Base-by-base conservation (phyloP, 2,888 invertebrate genomes). In the Clitarchus hookeri region DNA sequence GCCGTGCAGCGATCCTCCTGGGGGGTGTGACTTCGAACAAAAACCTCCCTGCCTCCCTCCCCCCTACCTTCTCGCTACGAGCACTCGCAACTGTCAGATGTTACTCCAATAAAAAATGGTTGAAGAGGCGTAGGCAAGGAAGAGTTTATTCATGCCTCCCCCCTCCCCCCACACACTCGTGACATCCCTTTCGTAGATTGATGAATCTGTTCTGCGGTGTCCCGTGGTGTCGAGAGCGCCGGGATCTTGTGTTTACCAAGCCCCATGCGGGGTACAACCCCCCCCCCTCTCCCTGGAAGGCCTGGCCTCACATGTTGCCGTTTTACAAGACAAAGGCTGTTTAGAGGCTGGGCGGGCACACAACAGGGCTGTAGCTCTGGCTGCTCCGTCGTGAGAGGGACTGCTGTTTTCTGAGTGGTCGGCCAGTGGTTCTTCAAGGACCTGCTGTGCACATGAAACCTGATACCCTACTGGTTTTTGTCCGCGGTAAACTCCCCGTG, bases 201-300 rank as follows among this genome's bases (percentile, higher is more conserved):
- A 91, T 91, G 91, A 91, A 91, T 91, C 91, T 91, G 91, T 91
- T 91, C 86, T 90, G 91, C 89, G 90, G 91, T 90, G 90, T 91
- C 54, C 84, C 80, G 44, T 85, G 79, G 85, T 80, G 85, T 79
- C 13, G 65, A 65, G 65, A 19, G 65, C n/a, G 25, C 53, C 53
- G 53, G 84, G 83, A 48, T 36, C 36, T 44, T 26, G 27, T 48
- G 48, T 48, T 48, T 48, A 25, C 48, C 26, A 44, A 48, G 83
- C 26, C 53, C 26, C 84, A 27, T 25, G n/a, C 16, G 8, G 65
- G 6, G 19, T 23, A 65, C n/a, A 8, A 23, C 19, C 23, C 65
- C n/a, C 23, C 65, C 6, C 16, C 23, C 53, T 6, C 13, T 6
- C 26, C 82, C 19, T 44, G n/a, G n/a, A n/a, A n/a, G n/a, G n/a